Evolutionary conservation across 2,113 vertebrate species (phyloP).

Genomic region (Strix aluco): DNA sequence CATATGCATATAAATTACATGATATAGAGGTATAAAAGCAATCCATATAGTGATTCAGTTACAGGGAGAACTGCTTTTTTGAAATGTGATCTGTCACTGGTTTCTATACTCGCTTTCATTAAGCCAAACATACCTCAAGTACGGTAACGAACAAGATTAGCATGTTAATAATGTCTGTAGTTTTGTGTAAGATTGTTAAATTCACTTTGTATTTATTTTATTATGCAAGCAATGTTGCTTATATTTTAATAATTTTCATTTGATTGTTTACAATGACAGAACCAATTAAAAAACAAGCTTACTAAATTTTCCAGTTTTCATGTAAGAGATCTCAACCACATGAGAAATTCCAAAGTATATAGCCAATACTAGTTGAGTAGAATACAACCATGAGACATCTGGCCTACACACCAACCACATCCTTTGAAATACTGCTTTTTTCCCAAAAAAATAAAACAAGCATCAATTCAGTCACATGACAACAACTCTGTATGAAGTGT

Average conservation of each 20-base stretch:
- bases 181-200: background rate
- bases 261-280: background rate
- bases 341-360: background rate
- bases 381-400: background rate
- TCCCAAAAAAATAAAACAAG: background rate
- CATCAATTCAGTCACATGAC: background rate
- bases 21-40: background rate
- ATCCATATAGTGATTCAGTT: background rate
- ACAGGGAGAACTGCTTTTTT: background rate
- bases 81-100: background rate
- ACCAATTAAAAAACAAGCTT: background rate
- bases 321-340: background rate
- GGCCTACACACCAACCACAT: background rate
- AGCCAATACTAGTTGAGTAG: background rate
- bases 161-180: background rate
- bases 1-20: background rate
- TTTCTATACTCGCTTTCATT: background rate
- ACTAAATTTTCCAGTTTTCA: background rate
- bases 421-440: background rate
- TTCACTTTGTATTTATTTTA: background rate
- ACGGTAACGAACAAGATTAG: background rate
- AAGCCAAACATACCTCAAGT: background rate
- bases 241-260: background rate
- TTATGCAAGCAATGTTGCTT: background rate
- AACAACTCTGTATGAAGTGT: background rate